A percentile compares a stretch with the other conserved stretches of the same genome.
Conservation (phyloP, 2,113 vertebrate species). For the Chiloscyllium plagiosum region DNA sequence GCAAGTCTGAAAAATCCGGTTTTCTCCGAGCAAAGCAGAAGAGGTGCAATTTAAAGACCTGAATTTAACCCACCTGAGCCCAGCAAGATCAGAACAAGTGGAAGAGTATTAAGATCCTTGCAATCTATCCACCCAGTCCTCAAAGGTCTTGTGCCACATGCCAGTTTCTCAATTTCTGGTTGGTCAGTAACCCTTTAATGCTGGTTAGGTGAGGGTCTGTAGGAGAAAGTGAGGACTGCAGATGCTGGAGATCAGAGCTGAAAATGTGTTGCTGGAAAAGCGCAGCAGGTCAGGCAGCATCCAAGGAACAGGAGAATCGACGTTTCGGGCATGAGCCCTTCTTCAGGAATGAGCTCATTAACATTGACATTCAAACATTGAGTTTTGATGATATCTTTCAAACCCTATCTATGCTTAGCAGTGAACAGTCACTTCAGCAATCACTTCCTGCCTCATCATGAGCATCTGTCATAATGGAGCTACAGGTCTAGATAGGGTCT, state of each 20-base stretch:
- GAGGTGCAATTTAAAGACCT: not conserved
- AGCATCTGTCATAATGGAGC: not conserved
- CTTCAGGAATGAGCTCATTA: no score
- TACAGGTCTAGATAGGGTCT: not conserved
- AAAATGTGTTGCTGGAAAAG: no score
- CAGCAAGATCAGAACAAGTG: not conserved
- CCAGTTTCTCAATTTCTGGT: not conserved
- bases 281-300: no score
- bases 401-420: not conserved
- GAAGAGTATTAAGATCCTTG: not conserved
- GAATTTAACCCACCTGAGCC: not conserved
- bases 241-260: no score
- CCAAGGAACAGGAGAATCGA: no score
- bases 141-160: not conserved
- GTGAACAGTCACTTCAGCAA: not conserved
- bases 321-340: no score
- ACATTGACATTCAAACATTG: not conserved
- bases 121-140: not conserved
- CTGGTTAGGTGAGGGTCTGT: not conserved
- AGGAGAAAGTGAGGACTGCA: no score
- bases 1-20: not conserved
- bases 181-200: not conserved
- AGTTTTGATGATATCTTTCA: not conserved
- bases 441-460: not conserved
- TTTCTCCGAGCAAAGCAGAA: not conserved